Evolutionary conservation across 2,797 vertebrate species (phyloP).

Genomic region (Naso thynnoides): DNA sequence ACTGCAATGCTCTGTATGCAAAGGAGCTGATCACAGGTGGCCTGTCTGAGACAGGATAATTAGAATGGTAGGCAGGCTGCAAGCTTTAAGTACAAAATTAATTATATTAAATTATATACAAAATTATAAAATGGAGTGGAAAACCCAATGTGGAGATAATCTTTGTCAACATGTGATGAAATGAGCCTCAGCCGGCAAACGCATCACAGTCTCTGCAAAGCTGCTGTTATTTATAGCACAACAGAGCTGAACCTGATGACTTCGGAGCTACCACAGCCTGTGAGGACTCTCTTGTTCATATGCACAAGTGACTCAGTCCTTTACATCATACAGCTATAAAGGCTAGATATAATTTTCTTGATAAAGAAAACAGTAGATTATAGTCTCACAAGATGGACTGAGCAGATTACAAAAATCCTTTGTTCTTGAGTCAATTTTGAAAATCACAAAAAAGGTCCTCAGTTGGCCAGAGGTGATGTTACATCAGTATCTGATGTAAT

Average conservation of each 20-base stretch:
- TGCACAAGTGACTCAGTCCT: neutral
- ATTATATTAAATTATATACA: neutral
- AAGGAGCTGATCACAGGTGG: constrained; percentile 11
- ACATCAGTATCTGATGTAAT: constrained; percentile 24
- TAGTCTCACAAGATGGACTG: neutral
- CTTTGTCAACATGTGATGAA: constrained; percentile 32
- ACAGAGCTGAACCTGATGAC: constrained; percentile 52
- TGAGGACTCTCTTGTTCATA: constrained; percentile 18
- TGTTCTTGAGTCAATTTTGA: neutral
- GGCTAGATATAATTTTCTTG: constrained; percentile 4
- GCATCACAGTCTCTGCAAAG: constrained; percentile 36
- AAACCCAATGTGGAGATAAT: constrained; percentile 3
- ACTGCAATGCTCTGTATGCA: constrained; percentile 25
- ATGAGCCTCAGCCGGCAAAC: constrained; percentile 43
- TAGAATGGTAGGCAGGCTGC: neutral
- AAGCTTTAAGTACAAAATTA: no score
- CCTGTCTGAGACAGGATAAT: constrained; percentile 6
- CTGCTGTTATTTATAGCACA: constrained; percentile 68
- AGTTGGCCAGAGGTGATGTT: neutral
- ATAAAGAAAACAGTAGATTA: constrained; percentile 16
- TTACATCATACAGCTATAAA: no score
- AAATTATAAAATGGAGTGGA: neutral
- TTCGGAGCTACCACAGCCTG: constrained; percentile 33
- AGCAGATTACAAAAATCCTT: constrained; percentile 8
- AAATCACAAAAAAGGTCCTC: neutral